Evolutionary conservation across 2,797 vertebrate genomes (phyloP), one percentile per base, ranked within the genome.

Genomic region (Labeo calbasu): DNA sequence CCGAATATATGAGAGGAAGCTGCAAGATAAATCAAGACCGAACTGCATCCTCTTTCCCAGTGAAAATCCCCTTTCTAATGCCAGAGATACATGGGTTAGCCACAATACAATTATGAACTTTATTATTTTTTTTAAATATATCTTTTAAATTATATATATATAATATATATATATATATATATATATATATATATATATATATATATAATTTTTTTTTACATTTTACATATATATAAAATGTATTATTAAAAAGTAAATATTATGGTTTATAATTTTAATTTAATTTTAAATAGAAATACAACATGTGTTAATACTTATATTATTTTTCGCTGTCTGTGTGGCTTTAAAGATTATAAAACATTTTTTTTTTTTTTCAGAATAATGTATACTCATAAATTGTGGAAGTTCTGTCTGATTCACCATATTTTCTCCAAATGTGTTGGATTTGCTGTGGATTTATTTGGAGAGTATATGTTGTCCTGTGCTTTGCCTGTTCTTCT

Each of bases 41-140:
- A 76, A 75, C 78, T 78, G 68, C 75, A 81, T 55, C 23, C 70
- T 69, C 79, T 80, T 51, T 86, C 13, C n/a, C 57, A 73, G 4
- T 23, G n/a, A 85, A 78, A 28, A 23, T 57, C 76, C 46, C 77
- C 1, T 51, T 81, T 81, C 28, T 25, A 59, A 59, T 13, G 21
- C 55, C 50, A 25, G 63, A 71, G 10, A n/a, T 21, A 43, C 43
- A 0, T 48, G 55, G 28, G 13, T 14, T 21, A 71, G 28, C 59
- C 57, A 28, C 59, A 14, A 25, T 25, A 28, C 2, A 28, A 63
- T 28, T 7, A 6, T 63, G 5, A 28, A 28, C 32, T 36, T 36
- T 36, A 5, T 61, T 0, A 4, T 9, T 57, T 23, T 5, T 23
- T 61, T 61, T 61, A 2, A 2, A 61, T 13, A 61, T 25, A 43